phyloP scores from a whole-genome alignment of 2,113 vertebrate species.

The Zosterops japonicus region DNA sequence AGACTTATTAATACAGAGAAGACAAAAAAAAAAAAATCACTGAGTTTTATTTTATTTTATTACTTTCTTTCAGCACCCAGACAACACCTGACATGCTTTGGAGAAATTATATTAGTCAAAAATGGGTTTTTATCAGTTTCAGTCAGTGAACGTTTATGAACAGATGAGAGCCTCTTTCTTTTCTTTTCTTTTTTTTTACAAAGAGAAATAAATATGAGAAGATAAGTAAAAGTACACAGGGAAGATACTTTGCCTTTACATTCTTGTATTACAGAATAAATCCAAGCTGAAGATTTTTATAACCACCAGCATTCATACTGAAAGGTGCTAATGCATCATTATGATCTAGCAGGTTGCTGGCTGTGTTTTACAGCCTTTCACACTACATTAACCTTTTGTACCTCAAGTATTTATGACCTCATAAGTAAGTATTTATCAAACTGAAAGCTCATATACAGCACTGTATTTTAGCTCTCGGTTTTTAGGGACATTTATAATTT shows the following conservation, averaged over 20 bases:
- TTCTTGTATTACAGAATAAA: constrained; percentile 16
- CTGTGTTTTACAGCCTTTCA: constrained; percentile 80
- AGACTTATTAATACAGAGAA: constrained; percentile 19
- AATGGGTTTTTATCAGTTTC: constrained; percentile 51
- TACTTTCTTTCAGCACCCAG: background rate
- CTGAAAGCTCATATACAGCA: constrained; percentile 75
- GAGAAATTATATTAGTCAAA: constrained; percentile 53
- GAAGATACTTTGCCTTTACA: constrained; percentile 21
- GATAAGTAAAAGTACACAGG: background rate
- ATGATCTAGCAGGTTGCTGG: constrained; percentile 79
- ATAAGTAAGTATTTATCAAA: constrained; percentile 84
- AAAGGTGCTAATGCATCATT: constrained; percentile 78
- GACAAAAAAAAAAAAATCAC: background rate
- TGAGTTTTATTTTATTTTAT: background rate
- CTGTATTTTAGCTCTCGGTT: constrained; percentile 59
- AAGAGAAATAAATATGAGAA: constrained; percentile 27
- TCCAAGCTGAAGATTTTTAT: constrained; percentile 58
- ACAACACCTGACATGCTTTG: constrained; percentile 18
- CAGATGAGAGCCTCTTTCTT: background rate
- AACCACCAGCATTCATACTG: constrained; percentile 61
- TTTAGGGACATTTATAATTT: constrained; percentile 67
- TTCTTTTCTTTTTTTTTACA: background rate
- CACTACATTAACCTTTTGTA: constrained; percentile 88
- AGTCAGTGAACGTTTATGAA: constrained; percentile 44
- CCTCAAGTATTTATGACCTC: constrained; percentile 82